Base-by-base conservation (phyloP, 2,797 vertebrate species). In the Esox lucius region DNA sequence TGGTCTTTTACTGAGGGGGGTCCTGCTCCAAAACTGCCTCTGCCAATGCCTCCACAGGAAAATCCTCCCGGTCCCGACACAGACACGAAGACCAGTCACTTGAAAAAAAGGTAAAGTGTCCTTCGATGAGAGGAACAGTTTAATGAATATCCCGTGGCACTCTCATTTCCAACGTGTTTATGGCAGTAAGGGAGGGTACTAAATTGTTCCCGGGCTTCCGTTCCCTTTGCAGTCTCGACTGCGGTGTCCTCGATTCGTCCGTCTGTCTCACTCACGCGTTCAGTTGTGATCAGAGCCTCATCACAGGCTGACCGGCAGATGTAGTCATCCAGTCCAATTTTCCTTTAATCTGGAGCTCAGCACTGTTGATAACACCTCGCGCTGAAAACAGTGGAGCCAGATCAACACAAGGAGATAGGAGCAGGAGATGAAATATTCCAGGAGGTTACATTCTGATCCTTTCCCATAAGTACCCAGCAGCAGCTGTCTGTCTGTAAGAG, bases 301-400 rank as follows among this genome's bases (percentile, higher is more conserved):
- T 78, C 78, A 79, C 77, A 81, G 72, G 77, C 80, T 73, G 85
- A 78, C 80, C 31, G 76, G 46, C 68, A 84, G 80, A 85, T 83
- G 82, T 71, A 77, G 69, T 75, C 11, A 75, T 80, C 86, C 79
- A 46, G 42, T 72, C 78, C 73, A 91, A 83, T 87, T 90, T 87
- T 83, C 84, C 83, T 80, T 72, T 80, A 87, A 87, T 83, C 81
- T 74, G 82, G 53, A 87, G 84, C 78, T 84, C 78, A 78, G 82
- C 73, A 77, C 75, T 74, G 62, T 67, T 88, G 85, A 86, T 83
- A 81, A 83, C 80, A 80, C 86, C 81, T 87, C 78, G 74, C 53
- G 62, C 64, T 74, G 80, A 73, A 80, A 81, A 75, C 80, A 83
- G 79, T 75, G 74, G 80, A 76, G 69, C 85, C 77, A 86, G 16